These are phyloP conservation scores for Uloborus diversus DNA, from an alignment of 1,140 invertebrate genomes.

Conservation along the genomic window DNA sequence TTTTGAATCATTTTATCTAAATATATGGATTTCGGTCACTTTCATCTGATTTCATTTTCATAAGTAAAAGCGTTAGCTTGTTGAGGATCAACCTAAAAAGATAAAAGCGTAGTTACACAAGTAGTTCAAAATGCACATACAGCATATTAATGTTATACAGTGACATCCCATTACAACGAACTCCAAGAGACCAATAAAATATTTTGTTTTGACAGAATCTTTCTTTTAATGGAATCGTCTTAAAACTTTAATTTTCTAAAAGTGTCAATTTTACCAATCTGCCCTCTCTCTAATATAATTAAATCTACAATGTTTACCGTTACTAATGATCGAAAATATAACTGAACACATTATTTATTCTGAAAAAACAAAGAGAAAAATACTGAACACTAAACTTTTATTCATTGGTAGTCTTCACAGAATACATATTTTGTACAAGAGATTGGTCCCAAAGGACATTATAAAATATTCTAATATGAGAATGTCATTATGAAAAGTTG, in stretches of 20 bases:
- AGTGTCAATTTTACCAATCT: not conserved
- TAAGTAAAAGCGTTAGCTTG: not conserved
- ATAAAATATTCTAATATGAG: too few relatives aligned
- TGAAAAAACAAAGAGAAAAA: too few relatives aligned
- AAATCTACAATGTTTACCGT: too few relatives aligned
- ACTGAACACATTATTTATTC: too few relatives aligned
- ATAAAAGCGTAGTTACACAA: not conserved
- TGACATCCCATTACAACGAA: not conserved
- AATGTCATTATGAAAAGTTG: too few relatives aligned
- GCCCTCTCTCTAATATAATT: too few relatives aligned
- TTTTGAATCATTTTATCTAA: not conserved
- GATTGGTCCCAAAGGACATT: too few relatives aligned
- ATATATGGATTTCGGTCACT: not conserved
- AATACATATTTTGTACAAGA: too few relatives aligned
- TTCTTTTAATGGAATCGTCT: not conserved
- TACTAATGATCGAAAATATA: too few relatives aligned
- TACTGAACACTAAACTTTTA: too few relatives aligned
- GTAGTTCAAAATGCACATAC: not conserved
- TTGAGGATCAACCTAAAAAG: slow-evolving; percentile 24
- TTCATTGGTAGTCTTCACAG: too few relatives aligned
- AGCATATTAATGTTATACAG: not conserved
- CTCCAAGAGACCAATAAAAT: not conserved
- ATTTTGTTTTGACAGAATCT: not conserved
- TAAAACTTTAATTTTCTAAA: not conserved
- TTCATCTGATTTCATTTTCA: slow-evolving; percentile 38